Conservation (phyloP, 2,113 vertebrate genomes). For the Alaudala cheleensis region DNA sequence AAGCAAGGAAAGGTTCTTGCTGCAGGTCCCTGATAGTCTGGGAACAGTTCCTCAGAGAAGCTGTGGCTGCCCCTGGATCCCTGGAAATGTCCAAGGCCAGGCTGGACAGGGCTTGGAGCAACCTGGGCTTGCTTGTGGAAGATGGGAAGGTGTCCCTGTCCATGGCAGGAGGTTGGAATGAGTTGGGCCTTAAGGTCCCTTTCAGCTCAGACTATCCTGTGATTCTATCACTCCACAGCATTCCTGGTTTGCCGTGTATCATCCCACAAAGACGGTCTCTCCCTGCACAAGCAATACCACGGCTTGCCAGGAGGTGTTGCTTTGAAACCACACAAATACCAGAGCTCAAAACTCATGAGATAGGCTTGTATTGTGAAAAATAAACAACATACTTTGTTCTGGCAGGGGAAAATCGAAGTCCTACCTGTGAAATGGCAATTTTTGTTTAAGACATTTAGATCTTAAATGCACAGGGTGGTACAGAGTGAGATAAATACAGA, state of each 20-base stretch:
- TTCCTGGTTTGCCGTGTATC: background rate
- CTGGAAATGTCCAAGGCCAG: background rate
- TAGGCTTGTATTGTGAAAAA: background rate
- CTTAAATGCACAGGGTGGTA: background rate
- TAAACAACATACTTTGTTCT: background rate
- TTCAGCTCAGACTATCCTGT: background rate
- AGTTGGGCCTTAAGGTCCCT: background rate
- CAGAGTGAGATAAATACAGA: background rate
- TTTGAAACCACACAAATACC: background rate
- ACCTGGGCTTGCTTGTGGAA: background rate
- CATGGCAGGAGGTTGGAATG: background rate
- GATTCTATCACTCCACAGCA: background rate
- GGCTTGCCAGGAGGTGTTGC: constrained; percentile 53
- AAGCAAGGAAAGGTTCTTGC: background rate
- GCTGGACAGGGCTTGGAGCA: background rate
- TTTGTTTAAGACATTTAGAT: background rate
- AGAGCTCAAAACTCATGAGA: background rate
- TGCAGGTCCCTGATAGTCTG: background rate
- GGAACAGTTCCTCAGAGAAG: background rate
- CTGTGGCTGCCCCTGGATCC: background rate
- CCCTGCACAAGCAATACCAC: constrained; percentile 1
- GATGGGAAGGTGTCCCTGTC: background rate
- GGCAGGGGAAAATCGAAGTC: background rate
- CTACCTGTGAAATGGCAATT: background rate
- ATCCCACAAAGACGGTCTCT: background rate